Evolutionary conservation across 2,888 invertebrate species (phyloP).

Genomic region (Julus scandinavius): DNA sequence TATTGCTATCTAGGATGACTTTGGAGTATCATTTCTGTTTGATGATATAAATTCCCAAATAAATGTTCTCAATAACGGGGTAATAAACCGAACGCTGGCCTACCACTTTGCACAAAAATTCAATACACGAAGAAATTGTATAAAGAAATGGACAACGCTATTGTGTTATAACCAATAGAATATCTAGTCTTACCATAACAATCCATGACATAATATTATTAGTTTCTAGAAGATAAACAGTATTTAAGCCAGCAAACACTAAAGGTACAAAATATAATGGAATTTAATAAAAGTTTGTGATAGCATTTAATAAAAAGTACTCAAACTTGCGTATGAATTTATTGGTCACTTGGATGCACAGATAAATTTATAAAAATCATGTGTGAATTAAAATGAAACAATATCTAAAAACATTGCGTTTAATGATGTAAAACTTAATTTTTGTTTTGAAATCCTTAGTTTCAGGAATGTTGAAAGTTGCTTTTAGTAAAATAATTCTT

Average conservation of each 20-base stretch:
- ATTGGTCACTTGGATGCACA: too few relatives aligned
- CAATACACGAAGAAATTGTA: background rate
- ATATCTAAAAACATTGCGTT: too few relatives aligned
- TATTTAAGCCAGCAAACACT: background rate
- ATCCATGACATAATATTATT: background rate
- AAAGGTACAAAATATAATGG: background rate
- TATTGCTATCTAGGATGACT: background rate
- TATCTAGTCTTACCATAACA: background rate
- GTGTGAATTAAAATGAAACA: too few relatives aligned
- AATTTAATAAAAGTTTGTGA: background rate
- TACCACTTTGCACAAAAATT: background rate
- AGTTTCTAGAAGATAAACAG: background rate
- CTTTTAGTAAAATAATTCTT: background rate
- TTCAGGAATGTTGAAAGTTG: background rate
- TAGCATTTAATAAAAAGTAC: too few relatives aligned
- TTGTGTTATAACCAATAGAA: background rate
- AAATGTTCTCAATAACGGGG: background rate
- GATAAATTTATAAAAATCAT: too few relatives aligned
- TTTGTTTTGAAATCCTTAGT: too few relatives aligned
- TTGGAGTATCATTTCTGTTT: background rate
- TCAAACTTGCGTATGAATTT: too few relatives aligned
- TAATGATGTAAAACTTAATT: too few relatives aligned
- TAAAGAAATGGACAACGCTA: background rate
- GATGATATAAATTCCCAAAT: constrained; percentile 19
- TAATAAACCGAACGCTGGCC: background rate